Conservation (phyloP, 1,140 invertebrate species). For the Bacillus rossius region DNA sequence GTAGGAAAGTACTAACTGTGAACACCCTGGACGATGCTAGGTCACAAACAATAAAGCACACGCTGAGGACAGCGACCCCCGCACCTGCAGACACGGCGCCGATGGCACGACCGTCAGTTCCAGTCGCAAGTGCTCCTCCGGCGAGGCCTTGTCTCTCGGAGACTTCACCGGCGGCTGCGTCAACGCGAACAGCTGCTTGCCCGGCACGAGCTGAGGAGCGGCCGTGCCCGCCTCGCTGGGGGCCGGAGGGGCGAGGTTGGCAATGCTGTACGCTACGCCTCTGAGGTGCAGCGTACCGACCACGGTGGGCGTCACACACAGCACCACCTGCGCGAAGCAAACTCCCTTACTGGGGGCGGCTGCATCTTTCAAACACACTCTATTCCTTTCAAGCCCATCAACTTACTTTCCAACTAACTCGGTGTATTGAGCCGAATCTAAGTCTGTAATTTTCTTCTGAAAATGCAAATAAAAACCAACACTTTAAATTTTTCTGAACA, state of each 20-base stretch:
- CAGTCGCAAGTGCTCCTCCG: slow-evolving; percentile 26
- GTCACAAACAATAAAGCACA: no score
- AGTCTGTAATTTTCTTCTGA: no score
- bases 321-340: slow-evolving; percentile 22
- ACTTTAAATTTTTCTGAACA: no score
- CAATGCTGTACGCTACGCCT: slow-evolving; percentile 20
- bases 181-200: slow-evolving; percentile 6
- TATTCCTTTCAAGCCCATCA: no score
- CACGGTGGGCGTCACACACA: slow-evolving; percentile 22
- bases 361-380: not conserved
- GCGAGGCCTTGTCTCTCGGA: not conserved
- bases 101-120: slow-evolving; percentile 27
- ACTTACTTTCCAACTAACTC: no score
- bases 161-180: not conserved
- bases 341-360: not conserved
- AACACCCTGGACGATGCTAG: no score
- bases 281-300: slow-evolving; percentile 26
- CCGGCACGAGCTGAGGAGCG: not conserved
- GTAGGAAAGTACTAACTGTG: no score
- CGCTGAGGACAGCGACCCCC: no score
- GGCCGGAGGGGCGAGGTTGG: not conserved
- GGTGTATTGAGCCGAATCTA: no score
- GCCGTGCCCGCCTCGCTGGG: not conserved
- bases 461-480: no score
- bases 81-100: slow-evolving; percentile 65